A percentile compares a stretch with the other conserved stretches of the same genome.
These are phyloP conservation scores for Ophraella communa DNA, from an alignment of 2,888 invertebrate genomes.

Conservation along the genomic window DNA sequence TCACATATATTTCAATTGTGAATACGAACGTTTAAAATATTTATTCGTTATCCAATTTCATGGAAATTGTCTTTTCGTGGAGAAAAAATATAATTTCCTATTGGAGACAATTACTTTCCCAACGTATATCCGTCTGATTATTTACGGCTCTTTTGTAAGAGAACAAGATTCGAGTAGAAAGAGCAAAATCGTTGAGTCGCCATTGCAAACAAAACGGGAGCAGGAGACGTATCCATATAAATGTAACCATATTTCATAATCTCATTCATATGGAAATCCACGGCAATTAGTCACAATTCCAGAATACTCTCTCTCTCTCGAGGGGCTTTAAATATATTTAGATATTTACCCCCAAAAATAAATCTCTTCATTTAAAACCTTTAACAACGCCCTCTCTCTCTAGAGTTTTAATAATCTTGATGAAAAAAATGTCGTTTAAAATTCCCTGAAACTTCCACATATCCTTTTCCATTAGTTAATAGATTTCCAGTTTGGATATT, in stretches of 20 bases:
- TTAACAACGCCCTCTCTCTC: neutral
- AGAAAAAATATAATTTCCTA: too few species aligned
- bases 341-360: constrained; percentile 13
- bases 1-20: too few species aligned
- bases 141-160: too few species aligned
- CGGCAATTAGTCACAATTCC: constrained; percentile 66
- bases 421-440: too few species aligned
- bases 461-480: constrained; percentile 46
- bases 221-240: constrained; percentile 68
- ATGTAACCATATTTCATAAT: constrained; percentile 81
- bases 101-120: too few species aligned
- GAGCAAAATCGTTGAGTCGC: constrained; percentile 43
- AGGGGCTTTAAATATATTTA: constrained; percentile 36
- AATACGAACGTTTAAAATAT: too few species aligned
- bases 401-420: neutral
- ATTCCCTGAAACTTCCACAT: too few species aligned
- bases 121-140: too few species aligned
- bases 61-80: too few species aligned
- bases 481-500: constrained; percentile 43
- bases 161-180: neutral
- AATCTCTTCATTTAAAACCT: constrained; percentile 7
- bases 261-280: constrained; percentile 85
- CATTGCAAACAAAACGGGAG: constrained; percentile 1
- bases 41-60: too few species aligned
- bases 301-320: constrained; percentile 39